phyloP scores from a whole-genome alignment of 2,113 vertebrate species.

The Oceanites oceanicus region DNA sequence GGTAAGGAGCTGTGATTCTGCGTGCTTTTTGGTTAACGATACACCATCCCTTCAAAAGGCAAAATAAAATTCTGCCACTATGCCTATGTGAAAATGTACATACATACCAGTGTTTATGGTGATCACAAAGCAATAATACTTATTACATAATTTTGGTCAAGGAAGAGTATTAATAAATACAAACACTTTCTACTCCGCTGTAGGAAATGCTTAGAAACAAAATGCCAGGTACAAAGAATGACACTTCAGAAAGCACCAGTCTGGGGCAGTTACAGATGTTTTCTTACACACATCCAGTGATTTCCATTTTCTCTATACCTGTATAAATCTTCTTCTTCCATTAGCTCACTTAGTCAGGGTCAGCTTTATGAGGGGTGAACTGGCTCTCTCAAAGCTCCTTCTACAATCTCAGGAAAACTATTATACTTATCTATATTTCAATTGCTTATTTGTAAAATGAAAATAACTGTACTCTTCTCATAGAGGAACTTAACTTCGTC shows the following conservation, averaged over 20 bases:
- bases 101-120: neutral
- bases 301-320: neutral
- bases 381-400: neutral
- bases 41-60: neutral
- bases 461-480: neutral
- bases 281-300: neutral
- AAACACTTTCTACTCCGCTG: neutral
- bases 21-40: accelerated
- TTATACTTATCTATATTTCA: neutral
- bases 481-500: neutral
- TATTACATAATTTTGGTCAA: neutral
- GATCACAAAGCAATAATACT: neutral
- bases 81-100: neutral
- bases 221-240: neutral
- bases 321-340: neutral
- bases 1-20: neutral
- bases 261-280: neutral
- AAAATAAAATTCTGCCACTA: neutral
- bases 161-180: neutral
- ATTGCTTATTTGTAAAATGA: slow-evolving; percentile 25
- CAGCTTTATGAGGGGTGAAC: neutral
- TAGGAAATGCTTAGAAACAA: neutral
- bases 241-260: neutral
- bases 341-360: neutral
- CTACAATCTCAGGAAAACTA: neutral